Evolutionary conservation across 2,888 invertebrate genomes (phyloP), one percentile per base, ranked within the genome.

Genomic region (Syrphus vitripennis): DNA sequence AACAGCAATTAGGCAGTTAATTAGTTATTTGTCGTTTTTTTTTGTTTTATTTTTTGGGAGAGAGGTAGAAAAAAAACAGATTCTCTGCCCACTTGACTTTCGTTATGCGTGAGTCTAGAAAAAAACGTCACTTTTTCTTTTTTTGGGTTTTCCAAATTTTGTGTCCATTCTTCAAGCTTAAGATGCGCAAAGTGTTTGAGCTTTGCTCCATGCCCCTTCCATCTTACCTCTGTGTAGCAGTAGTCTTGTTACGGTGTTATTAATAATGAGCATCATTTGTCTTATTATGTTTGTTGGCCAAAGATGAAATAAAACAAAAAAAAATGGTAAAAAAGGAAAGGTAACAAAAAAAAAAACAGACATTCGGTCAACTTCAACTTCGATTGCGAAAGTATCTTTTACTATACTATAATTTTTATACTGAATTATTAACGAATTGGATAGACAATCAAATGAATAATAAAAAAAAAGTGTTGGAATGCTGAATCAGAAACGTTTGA

Each of bases 331-430:
- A 69, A 53, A 63, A 69, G 42, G 48, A 69, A 69, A 53, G 65
- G 69, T 21, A 69, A 4, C 53, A 16, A 24, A 53, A 26, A 34
- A 59, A 55, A 29, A 59, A 42, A 34, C 9, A 53, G n/a, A 53
- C 29, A 37, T 14, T 61, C 61, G 24, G 26, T 42, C 70, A 59
- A 42, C 26, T 72, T 40, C n/a, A n/a, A 65, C n/a, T 61, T 57
- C 37, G 37, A 59, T 81, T 77, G 72, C 84, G 84, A 84, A 84
- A 84, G 84, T 72, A 69, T 77, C 48, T 72, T 16, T 16, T 19
- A 70, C 50, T 42, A 34, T 34, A 9, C 5, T 12, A 21, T 21
- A 53, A 37, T 50, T 57, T 80, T 75, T 71, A 84, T 71, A 61
- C 69, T 24, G 24, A n/a, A 59, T 21, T 5, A 40, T 69, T 53